Base-by-base conservation (phyloP, 2,888 invertebrate species). In the Tipula helvola region DNA sequence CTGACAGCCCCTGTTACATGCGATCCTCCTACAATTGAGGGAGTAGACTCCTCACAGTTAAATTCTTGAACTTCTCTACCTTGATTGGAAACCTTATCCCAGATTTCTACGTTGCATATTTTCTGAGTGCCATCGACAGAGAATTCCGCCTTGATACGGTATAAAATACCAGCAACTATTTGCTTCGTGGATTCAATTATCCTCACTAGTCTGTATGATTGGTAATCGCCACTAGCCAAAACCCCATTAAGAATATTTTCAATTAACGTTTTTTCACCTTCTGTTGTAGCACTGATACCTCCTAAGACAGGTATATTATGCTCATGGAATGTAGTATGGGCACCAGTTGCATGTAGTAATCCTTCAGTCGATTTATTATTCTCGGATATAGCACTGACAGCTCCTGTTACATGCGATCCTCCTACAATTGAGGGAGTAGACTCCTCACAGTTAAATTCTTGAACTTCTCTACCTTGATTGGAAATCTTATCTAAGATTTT, bases 91-190 rank as follows among this genome's bases (percentile, higher is more conserved):
- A 28, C 2, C 10, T 71, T 71, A 28, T 93, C 92, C 94, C 93
- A 95, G 47, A 94, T 91, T 41, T 90, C 89, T 0, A 91, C 88
- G 36, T 89, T 88, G 88, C 91, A 91, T 85, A 90, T 89, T 47
- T 89, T 88, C 0, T 86, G 86, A 3, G 86, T 86, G 0, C 92
- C 91, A 3, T 94, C 93, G 83, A 92, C 92, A 13, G 93, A 10
- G 28, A 71, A 71, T 71, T 71, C 71, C 0, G 91, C 90, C 85
- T 90, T 91, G 18, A 93, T 90, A 87, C 89, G 92, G 86, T 91
- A 92, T 16, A 93, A 88, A n/a, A 89, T 89, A 28, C 95, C 95
- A 13, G 93, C 90, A 0, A 93, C 93, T 0, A 93, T 89, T 90
- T 94, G 93, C 83, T 90, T 90, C 0, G 91, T 91, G 3, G 93